Evolutionary conservation across 2,113 vertebrate genomes (phyloP), one percentile per base, ranked within the genome.

Genomic region (Mixornis gularis): DNA sequence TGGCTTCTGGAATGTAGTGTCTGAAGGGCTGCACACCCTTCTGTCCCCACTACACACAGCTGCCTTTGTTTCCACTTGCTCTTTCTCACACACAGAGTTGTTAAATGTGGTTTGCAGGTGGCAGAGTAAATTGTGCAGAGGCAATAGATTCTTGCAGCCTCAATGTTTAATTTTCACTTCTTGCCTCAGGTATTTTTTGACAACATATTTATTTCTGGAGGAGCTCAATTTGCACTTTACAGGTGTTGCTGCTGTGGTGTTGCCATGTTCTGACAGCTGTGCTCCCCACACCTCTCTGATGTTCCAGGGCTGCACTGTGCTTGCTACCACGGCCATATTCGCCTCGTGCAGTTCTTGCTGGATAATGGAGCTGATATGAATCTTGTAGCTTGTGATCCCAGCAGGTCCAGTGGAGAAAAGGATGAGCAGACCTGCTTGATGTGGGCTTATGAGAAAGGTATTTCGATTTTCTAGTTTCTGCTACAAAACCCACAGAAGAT

Each of bases 401-500:
- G 99, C 97, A 98, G 99, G 90, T 99, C 99, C 92, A 99, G 99
- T 32, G 99, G 99, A 53, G 99, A 99, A 90, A 99, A 99, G 94
- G 99, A 99, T 22, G 99, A 99, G 89, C 99, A 99, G 97, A 99
- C 99, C 5, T 99, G 99, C 84, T 97, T 99, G 90, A 99, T 99
- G 99, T 99, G 99, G 99, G 99, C 99, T 51, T 99, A 99, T 81
- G 99, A 99, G 90, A 99, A 99, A 99, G 99, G 99, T 99, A 97
- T 79, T 90, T 85, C 80, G 73, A 6, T 92, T 69, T 74, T 53
- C 36, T 32, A 4, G 4, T 84, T 79, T 94, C 71, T 90, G 18
- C 59, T 41, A 22, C 55, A 66, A 60, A 87, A 82, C 27, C 79
- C 56, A 17, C 14, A 72, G 80, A 66, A 55, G 49, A 40, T 12